Evolutionary conservation across 2,888 invertebrate genomes (phyloP).

Genomic region (Podotricha telesiphe): DNA sequence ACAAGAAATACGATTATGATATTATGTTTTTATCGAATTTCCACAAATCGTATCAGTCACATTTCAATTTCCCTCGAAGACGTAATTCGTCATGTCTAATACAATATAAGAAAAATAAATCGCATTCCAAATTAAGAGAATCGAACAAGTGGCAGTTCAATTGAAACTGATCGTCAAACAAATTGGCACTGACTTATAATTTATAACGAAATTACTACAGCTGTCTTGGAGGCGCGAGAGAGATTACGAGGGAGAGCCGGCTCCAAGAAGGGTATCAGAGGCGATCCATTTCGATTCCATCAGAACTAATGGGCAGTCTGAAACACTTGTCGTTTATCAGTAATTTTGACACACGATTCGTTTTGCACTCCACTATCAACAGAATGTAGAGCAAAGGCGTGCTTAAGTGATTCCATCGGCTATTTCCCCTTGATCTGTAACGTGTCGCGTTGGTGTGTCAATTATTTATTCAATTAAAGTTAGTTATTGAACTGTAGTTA

Average conservation of each 20-base stretch:
- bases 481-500: not conserved
- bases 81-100: not conserved
- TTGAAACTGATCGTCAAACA: constrained; percentile 19
- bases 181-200: constrained; percentile 22
- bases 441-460: not conserved
- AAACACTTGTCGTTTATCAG: constrained; percentile 33
- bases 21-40: not conserved
- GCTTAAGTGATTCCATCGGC: constrained; percentile 16
- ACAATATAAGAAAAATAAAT: constrained; percentile 16
- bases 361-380: constrained; percentile 29
- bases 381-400: constrained; percentile 27
- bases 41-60: not conserved
- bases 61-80: not conserved
- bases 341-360: constrained; percentile 30
- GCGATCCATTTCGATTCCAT: constrained; percentile 26
- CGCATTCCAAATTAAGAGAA: not conserved
- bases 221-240: not conserved
- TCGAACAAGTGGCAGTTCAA: not conserved
- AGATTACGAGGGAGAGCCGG: not conserved
- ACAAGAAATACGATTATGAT: no score
- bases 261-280: constrained; percentile 15
- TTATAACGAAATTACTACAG: constrained; percentile 8
- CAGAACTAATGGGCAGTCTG: constrained; percentile 20
- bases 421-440: not conserved
- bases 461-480: not conserved